Evolutionary conservation across 1,140 invertebrate species (phyloP).

Genomic region (Drosophila ercepeae): DNA sequence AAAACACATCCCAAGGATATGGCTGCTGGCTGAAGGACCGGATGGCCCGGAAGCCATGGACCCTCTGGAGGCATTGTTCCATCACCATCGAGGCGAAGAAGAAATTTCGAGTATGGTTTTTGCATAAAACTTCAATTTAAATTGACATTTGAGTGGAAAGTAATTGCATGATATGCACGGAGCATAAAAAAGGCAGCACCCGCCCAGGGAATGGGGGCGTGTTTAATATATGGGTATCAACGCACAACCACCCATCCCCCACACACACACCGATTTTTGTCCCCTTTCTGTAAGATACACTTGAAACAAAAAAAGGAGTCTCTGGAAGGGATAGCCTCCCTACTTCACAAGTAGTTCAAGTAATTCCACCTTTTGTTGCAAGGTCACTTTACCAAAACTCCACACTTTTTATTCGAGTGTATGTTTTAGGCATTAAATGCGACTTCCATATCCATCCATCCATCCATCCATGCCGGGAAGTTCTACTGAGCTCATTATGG

Average conservation of each 20-base stretch:
- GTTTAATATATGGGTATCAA: conserved; percentile 63
- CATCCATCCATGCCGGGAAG: conserved; percentile 46
- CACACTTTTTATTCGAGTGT: conserved; percentile 7
- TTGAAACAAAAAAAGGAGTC: background rate
- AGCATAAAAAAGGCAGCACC: conserved; percentile 72
- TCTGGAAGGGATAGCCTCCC: too few species aligned
- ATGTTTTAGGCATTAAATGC: conserved; percentile 74
- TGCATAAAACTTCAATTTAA: conserved; percentile 82
- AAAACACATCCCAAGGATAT: conserved; percentile 2
- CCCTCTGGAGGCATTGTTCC: conserved; percentile 29
- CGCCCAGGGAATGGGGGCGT: conserved; percentile 52
- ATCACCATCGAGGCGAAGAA: too few species aligned
- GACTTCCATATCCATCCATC: conserved; percentile 50
- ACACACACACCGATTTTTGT: background rate
- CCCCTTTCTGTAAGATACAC: conserved; percentile 4
- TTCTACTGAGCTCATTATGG: conserved; percentile 76
- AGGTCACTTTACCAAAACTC: background rate
- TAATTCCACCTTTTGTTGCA: background rate
- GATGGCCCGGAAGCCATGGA: background rate
- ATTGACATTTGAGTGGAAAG: conserved; percentile 82
- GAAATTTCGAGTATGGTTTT: conserved; percentile 76
- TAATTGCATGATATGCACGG: conserved; percentile 79
- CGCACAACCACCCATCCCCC: conserved; percentile 4
- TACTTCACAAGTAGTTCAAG: too few species aligned
- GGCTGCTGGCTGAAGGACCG: background rate